A percentile compares a stretch with the other conserved stretches of the same genome.
phyloP scores from a whole-genome alignment of 2,888 invertebrate genomes.

The Orchestes rusci region DNA sequence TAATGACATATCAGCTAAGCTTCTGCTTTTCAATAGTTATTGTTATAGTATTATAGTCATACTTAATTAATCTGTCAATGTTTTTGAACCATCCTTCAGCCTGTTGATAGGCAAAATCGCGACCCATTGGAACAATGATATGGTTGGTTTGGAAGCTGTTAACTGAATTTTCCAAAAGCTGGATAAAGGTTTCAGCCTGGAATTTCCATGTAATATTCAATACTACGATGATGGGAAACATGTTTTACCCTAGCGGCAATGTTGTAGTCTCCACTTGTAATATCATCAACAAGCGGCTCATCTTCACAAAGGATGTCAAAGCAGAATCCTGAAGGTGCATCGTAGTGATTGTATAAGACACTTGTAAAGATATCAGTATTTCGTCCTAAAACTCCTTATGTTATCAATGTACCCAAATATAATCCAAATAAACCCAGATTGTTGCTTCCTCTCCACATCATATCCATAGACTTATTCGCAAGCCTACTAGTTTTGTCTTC shows the following conservation, averaged over 20 bases:
- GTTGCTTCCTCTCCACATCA: conserved; percentile 61
- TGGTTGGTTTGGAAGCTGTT: conserved; percentile 47
- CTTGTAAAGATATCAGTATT: conserved; percentile 19
- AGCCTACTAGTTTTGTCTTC: conserved; percentile 54
- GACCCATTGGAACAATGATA: conserved; percentile 58
- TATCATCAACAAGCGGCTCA: conserved; percentile 51
- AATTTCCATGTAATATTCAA: conserved; percentile 11
- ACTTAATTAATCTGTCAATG: conserved; percentile 49
- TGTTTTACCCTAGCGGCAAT: conserved; percentile 37
- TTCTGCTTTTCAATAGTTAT: neutral
- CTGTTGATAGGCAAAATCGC: conserved; percentile 56
- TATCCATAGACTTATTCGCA: conserved; percentile 57
- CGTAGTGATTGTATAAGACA: conserved; percentile 42
- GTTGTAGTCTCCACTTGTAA: conserved; percentile 50
- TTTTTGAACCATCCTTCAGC: conserved; percentile 54
- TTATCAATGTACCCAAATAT: too few species aligned
- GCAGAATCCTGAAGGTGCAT: conserved; percentile 54
- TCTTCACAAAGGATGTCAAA: conserved; percentile 48
- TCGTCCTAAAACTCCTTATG: conserved; percentile 12
- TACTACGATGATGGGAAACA: neutral
- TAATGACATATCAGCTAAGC: neutral
- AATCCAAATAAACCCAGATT: conserved; percentile 44
- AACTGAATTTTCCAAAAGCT: conserved; percentile 5
- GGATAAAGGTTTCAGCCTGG: conserved; percentile 37
- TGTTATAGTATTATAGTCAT: conserved; percentile 11